phyloP scores from a whole-genome alignment of 2,888 invertebrate species.

The Sminthurides aquaticus region DNA sequence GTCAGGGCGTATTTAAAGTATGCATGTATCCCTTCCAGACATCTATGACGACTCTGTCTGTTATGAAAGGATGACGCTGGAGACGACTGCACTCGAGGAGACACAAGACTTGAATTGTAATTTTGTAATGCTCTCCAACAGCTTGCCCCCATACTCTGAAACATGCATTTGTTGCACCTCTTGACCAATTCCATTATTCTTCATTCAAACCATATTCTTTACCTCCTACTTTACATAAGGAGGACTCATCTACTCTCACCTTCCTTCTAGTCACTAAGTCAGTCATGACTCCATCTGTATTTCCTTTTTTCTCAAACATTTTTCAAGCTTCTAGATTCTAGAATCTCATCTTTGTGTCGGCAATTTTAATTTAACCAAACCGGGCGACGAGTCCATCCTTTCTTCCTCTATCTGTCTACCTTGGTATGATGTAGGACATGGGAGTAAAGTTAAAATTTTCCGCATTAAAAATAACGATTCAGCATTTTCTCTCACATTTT shows the following conservation, averaged over 20 bases:
- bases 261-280: neutral
- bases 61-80: no score
- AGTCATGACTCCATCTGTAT: neutral
- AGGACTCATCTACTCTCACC: neutral
- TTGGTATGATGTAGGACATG: no score
- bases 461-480: neutral
- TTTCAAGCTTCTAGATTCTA: no score
- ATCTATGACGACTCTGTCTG: no score
- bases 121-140: neutral
- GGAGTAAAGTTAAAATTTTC: neutral
- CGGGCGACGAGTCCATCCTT: no score
- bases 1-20: no score
- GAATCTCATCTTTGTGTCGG: no score
- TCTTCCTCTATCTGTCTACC: no score
- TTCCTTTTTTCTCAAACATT: no score
- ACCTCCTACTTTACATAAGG: neutral
- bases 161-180: neutral
- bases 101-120: neutral
- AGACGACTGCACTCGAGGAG: neutral
- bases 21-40: no score
- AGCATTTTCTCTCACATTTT: neutral
- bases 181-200: neutral
- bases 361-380: no score
- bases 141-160: neutral
- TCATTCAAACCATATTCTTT: neutral